These are phyloP conservation scores for Ophraella communa DNA, from an alignment of 2,888 invertebrate species.

Conservation along the genomic window DNA sequence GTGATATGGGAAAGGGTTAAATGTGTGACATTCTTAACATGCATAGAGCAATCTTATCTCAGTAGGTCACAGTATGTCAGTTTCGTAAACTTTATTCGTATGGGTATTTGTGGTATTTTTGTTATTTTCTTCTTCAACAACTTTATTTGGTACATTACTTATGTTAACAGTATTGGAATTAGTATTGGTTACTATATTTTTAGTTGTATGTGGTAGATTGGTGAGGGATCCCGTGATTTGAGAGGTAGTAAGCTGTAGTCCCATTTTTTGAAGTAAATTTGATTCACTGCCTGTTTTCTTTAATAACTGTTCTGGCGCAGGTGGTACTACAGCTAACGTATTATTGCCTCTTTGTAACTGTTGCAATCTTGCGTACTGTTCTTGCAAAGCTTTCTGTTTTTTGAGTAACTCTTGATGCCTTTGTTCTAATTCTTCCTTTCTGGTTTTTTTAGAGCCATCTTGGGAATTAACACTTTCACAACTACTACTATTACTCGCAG, in stretches of 20 bases:
- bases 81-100: constrained; percentile 86
- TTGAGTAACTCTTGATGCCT: constrained; percentile 87
- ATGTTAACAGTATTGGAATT: constrained; percentile 45
- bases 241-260: constrained; percentile 67
- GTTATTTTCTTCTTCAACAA: constrained; percentile 37
- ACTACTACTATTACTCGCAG: constrained; percentile 73
- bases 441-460: constrained; percentile 68
- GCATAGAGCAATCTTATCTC: constrained; percentile 46
- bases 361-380: constrained; percentile 89
- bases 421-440: constrained; percentile 82
- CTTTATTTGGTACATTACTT: constrained; percentile 54
- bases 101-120: constrained; percentile 53
- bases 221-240: constrained; percentile 68
- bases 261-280: constrained; percentile 84
- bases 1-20: constrained; percentile 48
- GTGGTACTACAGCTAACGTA: constrained; percentile 67
- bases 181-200: constrained; percentile 46
- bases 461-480: constrained; percentile 79
- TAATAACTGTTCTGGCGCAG: constrained; percentile 67
- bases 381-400: constrained; percentile 87
- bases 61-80: constrained; percentile 87
- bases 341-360: constrained; percentile 82
- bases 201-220: constrained; percentile 61
- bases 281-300: constrained; percentile 91
- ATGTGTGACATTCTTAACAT: constrained; percentile 44